A percentile compares a stretch with the other conserved stretches of the same genome.
Evolutionary conservation across 2,888 invertebrate species (phyloP).

Genomic region (Epicampocera succincta): DNA sequence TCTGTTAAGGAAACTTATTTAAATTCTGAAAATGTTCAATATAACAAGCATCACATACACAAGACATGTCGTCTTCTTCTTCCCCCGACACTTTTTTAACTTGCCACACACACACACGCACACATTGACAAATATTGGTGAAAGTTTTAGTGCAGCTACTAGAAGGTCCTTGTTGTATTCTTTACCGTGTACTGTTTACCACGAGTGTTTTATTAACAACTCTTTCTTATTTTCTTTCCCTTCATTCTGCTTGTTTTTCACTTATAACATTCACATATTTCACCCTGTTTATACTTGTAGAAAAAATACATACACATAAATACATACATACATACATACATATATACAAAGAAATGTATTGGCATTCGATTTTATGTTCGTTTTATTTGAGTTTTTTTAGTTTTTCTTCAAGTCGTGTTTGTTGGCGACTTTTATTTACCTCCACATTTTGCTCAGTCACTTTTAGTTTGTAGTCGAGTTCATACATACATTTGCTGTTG

Average conservation of each 20-base stretch:
- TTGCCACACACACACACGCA: too few relatives aligned
- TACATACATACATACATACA: slow-evolving; percentile 13
- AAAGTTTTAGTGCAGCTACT: neutral
- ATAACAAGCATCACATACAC: slow-evolving; percentile 60
- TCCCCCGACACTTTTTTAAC: neutral
- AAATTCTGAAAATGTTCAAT: slow-evolving; percentile 52
- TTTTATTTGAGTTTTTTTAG: slow-evolving; percentile 20
- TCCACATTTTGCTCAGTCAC: slow-evolving; percentile 16
- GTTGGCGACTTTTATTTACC: slow-evolving; percentile 16
- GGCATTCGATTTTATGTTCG: slow-evolving; percentile 25
- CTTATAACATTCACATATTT: neutral
- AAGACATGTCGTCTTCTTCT: slow-evolving; percentile 41
- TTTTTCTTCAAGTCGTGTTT: slow-evolving; percentile 15
- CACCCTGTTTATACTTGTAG: neutral
- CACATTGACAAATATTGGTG: neutral
- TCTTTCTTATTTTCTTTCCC: slow-evolving; percentile 7
- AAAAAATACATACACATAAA: too few relatives aligned
- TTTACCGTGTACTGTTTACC: neutral
- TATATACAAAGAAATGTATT: slow-evolving; percentile 21
- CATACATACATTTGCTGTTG: neutral
- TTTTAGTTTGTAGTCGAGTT: neutral
- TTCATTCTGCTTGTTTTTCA: neutral
- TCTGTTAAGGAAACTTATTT: slow-evolving; percentile 45
- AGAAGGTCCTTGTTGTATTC: slow-evolving; percentile 13
- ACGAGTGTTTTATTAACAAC: slow-evolving; percentile 21